These are phyloP conservation scores for Chromobotia macracanthus DNA, from an alignment of 2,797 vertebrate genomes.

Conservation along the genomic window DNA sequence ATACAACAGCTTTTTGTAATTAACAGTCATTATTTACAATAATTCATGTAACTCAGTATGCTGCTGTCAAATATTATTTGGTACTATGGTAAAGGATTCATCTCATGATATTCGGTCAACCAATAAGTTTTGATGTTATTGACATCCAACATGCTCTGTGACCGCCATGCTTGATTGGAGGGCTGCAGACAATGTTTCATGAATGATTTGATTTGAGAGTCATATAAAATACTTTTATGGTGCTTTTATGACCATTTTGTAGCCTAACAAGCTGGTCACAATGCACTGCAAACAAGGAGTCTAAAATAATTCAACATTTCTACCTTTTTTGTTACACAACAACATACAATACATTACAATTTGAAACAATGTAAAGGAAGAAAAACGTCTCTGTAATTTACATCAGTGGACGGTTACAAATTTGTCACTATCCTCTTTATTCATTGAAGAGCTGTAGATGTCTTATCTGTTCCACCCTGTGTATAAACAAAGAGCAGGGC, in stretches of 20 bases:
- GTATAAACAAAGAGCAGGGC: constrained; percentile 49
- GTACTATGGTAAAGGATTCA: too few relatives aligned
- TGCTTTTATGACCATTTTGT: background rate
- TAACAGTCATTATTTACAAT: background rate
- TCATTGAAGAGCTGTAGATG: background rate
- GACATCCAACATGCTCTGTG: background rate
- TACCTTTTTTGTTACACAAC: too few relatives aligned
- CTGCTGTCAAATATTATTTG: background rate
- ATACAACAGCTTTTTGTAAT: background rate
- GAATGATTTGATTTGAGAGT: too few relatives aligned
- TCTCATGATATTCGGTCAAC: background rate
- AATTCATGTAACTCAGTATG: background rate
- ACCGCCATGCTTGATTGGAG: too few relatives aligned
- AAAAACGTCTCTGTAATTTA: background rate
- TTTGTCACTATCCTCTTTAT: background rate
- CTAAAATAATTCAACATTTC: too few relatives aligned
- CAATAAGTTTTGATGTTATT: background rate
- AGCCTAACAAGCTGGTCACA: background rate
- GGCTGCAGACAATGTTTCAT: too few relatives aligned
- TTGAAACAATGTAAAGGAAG: too few relatives aligned
- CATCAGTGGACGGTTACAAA: background rate
- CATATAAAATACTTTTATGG: background rate
- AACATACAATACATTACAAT: too few relatives aligned
- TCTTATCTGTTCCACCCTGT: background rate
- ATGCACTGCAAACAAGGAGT: too few relatives aligned